These are phyloP conservation scores for Nothocercus nigrocapillus DNA, from an alignment of 2,113 vertebrate genomes.

Conservation along the genomic window DNA sequence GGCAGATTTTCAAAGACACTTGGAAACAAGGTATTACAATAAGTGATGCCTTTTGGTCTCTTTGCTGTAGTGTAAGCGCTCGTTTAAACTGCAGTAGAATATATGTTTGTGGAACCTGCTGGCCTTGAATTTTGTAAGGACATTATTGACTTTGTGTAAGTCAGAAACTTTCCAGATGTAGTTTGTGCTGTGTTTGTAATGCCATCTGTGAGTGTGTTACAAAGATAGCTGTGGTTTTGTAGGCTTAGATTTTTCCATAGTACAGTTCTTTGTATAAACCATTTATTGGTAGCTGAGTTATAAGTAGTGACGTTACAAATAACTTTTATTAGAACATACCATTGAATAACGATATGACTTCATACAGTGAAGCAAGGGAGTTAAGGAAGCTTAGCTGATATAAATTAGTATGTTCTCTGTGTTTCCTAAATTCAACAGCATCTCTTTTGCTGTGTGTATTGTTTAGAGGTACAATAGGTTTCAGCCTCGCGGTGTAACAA, in stretches of 20 bases:
- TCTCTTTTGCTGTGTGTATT: conserved; percentile 11
- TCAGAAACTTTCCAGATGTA: background rate
- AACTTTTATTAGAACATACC: background rate
- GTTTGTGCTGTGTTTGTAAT: background rate
- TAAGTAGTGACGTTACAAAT: background rate
- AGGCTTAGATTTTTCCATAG: conserved; percentile 11
- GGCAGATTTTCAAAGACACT: background rate
- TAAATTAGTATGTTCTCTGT: background rate
- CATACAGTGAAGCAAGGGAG: background rate
- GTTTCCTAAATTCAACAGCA: background rate
- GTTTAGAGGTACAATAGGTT: background rate
- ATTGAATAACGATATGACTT: background rate
- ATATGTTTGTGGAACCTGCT: background rate
- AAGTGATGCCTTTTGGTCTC: background rate
- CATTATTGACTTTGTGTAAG: background rate
- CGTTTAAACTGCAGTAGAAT: background rate
- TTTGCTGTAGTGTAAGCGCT: background rate
- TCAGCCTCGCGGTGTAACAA: background rate
- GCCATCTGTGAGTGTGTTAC: background rate
- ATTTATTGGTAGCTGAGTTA: background rate
- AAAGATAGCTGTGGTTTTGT: background rate
- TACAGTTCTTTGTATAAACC: background rate
- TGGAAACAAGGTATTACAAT: background rate
- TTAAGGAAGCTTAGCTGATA: background rate
- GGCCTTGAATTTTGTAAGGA: background rate